Conservation (phyloP, 2,888 invertebrate genomes). For the Peribatodes rhomboidaria region DNA sequence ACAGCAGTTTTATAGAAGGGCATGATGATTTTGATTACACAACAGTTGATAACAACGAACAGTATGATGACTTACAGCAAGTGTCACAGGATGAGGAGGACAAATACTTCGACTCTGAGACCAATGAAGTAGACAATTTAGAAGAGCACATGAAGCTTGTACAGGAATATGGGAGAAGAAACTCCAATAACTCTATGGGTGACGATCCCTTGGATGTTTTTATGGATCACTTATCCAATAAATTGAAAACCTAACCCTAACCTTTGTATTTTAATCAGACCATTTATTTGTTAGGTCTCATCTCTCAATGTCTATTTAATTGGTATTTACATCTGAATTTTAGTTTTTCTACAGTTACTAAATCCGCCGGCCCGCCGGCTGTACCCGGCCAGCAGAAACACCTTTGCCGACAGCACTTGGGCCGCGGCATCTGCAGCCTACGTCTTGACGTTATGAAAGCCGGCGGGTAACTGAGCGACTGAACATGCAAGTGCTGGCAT, state of each 20-base stretch:
- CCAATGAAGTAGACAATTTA: conserved; percentile 85
- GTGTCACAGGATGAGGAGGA: conserved; percentile 93
- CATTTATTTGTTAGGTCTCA: too few species aligned
- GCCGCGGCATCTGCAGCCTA: too few species aligned
- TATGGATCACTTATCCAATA: conserved; percentile 87
- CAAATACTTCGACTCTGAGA: conserved; percentile 95
- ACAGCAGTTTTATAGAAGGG: conserved; percentile 93
- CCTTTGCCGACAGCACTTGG: too few species aligned
- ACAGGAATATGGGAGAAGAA: conserved; percentile 68
- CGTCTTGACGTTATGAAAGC: too few species aligned
- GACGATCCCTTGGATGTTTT: conserved; percentile 91
- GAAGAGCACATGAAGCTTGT: conserved; percentile 77
- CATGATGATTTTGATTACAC: conserved; percentile 95
- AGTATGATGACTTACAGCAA: conserved; percentile 91
- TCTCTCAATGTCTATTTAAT: too few species aligned
- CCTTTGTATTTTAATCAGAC: conserved; percentile 10
- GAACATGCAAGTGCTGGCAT: too few species aligned
- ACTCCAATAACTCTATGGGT: conserved; percentile 52
- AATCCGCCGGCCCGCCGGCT: too few species aligned
- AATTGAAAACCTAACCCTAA: conserved; percentile 53
- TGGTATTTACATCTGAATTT: too few species aligned
- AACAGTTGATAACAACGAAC: conserved; percentile 92
- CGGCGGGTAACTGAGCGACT: too few species aligned
- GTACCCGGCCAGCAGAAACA: too few species aligned
- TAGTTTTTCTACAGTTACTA: too few species aligned